Evolutionary conservation across 2,113 vertebrate species (phyloP), one percentile per base, ranked within the genome.

Genomic region (Chascanopsetta lugubris): DNA sequence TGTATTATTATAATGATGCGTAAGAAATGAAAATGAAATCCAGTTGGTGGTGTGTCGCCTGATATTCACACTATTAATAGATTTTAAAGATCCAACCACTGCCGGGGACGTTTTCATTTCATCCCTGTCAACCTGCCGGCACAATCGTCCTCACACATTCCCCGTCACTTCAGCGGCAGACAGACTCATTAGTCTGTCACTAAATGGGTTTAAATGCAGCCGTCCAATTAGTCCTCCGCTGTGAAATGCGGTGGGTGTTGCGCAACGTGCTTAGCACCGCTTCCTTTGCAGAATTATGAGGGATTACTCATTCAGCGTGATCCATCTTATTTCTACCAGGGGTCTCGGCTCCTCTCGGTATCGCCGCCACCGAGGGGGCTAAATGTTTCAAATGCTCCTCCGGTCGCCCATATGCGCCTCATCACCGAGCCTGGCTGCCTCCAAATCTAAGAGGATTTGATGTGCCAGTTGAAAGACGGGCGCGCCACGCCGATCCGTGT

Each of bases 171-270:
- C 77, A 62, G 87, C 71, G 62, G 54, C 66, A 90, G 85, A 82
- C 77, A 76, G 76, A 85, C 87, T 91, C 89, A 90, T 91, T 92
- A 90, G 84, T 80, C 82, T 87, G 86, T 87, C 86, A 79, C 90
- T 90, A 91, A 92, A 90, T 79, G 80, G 85, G 83, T 87, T 91
- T 90, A 90, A 92, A 90, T 86, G 80, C 84, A 82, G 62, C 79
- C 74, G 60, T 82, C 90, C 90, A 92, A 92, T 93, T 93, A 92
- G 86, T 77, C 71, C 82, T 84, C 84, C 74, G 87, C 90, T 91
- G 91, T 82, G 88, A 88, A 81, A 87, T 90, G 85, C 85, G 65
- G 80, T 80, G 82, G 81, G 87, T 90, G 85, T 90, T 87, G 79
- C 75, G 77, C 70, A 72, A 75, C 61, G 82, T 84, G 82, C 89